Conservation (phyloP, 2,113 vertebrate genomes). For the Pitta sordida region DNA sequence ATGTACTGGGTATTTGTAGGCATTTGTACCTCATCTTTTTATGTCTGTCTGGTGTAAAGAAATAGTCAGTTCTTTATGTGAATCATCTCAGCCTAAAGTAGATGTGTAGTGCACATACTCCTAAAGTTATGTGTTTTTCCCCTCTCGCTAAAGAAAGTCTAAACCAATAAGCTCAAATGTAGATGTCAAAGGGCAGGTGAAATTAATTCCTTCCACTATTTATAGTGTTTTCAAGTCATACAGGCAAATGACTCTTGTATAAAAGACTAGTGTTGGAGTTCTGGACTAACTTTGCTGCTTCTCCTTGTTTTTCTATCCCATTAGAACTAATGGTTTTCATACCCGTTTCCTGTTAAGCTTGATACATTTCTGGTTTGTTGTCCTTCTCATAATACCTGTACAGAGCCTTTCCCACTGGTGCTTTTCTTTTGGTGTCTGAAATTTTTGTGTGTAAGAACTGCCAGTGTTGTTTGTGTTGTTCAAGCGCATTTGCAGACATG, state of each 20-base stretch:
- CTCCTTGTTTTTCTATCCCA: neutral
- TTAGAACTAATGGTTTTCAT: neutral
- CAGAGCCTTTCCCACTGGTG: neutral
- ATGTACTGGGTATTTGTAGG: neutral
- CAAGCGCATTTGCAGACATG: neutral
- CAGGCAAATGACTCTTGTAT: neutral
- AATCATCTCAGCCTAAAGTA: constrained; percentile 7
- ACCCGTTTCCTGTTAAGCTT: neutral
- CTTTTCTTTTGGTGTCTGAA: neutral
- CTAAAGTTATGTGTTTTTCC: neutral
- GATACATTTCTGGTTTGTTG: neutral
- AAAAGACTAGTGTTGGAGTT: neutral
- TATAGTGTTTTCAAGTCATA: neutral
- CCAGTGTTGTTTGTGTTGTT: neutral
- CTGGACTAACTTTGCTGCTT: neutral
- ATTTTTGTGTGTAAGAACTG: neutral
- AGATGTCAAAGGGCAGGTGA: neutral
- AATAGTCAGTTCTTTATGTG: neutral
- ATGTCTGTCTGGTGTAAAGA: neutral
- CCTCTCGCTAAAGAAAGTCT: neutral
- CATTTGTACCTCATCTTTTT: neutral
- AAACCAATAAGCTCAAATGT: neutral
- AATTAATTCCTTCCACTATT: neutral
- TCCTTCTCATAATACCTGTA: neutral
- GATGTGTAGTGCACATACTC: neutral